Conservation (phyloP, 2,113 vertebrate genomes). For the Triplophysa rosa region DNA sequence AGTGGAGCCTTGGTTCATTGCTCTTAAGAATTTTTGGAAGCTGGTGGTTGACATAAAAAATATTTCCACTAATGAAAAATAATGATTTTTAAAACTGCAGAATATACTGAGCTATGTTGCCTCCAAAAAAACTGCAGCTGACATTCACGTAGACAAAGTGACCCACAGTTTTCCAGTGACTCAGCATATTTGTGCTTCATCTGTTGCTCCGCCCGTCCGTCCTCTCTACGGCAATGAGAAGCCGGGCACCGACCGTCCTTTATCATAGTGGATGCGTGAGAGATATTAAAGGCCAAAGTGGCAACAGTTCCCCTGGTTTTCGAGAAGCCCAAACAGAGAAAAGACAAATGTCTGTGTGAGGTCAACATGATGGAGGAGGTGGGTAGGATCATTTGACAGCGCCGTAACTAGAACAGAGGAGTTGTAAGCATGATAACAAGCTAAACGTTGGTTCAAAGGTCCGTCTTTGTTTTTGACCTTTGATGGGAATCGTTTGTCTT, state of each 20-base stretch:
- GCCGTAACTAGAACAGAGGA: slow-evolving; percentile 28
- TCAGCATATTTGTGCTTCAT: slow-evolving; percentile 38
- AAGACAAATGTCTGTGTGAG: slow-evolving; percentile 40
- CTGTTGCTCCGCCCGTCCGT: slow-evolving; percentile 23
- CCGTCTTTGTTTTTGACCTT: slow-evolving; percentile 40
- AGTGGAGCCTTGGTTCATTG: too few species aligned
- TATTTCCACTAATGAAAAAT: neutral
- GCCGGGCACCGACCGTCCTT: slow-evolving; percentile 13
- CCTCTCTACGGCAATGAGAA: slow-evolving; percentile 11
- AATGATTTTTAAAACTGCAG: neutral
- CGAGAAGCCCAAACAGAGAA: slow-evolving; percentile 23
- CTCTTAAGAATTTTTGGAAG: too few species aligned
- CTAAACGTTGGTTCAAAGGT: slow-evolving; percentile 6
- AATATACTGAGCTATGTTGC: neutral
- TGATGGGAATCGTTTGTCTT: slow-evolving; percentile 53
- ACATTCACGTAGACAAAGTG: slow-evolving; percentile 19
- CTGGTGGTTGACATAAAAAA: neutral
- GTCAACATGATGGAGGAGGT: slow-evolving; percentile 33
- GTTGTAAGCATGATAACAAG: slow-evolving; percentile 16
- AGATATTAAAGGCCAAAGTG: slow-evolving; percentile 56
- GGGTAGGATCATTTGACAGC: neutral
- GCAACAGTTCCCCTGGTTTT: slow-evolving; percentile 27
- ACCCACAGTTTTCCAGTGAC: slow-evolving; percentile 6
- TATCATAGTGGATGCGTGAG: slow-evolving; percentile 41
- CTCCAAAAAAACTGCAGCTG: neutral